Evolutionary conservation across 2,888 invertebrate genomes (phyloP).

Genomic region (Synergus gifuensis): DNA sequence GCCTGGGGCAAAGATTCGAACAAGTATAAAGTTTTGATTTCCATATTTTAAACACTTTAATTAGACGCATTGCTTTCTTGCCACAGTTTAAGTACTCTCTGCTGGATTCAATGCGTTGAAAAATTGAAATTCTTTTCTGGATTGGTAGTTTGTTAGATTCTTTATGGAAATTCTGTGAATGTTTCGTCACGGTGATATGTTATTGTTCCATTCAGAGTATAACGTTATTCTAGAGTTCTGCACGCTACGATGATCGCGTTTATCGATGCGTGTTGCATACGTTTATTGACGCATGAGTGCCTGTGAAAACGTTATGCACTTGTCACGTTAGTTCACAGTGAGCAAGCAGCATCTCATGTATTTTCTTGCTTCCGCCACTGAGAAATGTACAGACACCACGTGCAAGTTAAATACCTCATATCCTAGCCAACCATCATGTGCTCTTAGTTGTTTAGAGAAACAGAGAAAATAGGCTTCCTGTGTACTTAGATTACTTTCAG

Average conservation of each 20-base stretch:
- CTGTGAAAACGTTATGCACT: conserved; percentile 32
- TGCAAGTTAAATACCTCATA: not conserved
- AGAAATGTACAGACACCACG: not conserved
- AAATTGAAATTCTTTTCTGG: not conserved
- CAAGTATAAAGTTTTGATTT: no score
- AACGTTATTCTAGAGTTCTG: conserved; percentile 50
- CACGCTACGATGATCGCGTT: conserved; percentile 52
- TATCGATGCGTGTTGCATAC: conserved; percentile 54
- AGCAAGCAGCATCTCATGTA: not conserved
- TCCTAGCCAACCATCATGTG: not conserved
- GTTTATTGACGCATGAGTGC: conserved; percentile 51
- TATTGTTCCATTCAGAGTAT: conserved; percentile 54
- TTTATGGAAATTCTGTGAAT: not conserved
- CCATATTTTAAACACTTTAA: no score
- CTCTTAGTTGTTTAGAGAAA: not conserved
- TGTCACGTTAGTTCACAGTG: conserved; percentile 36
- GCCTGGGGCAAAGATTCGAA: no score
- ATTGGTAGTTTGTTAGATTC: not conserved
- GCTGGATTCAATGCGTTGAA: not conserved
- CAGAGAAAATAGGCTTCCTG: not conserved
- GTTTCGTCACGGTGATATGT: conserved; percentile 54
- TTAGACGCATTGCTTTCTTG: not conserved
- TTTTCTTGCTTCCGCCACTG: conserved; percentile 18
- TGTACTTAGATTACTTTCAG: not conserved
- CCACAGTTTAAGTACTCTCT: not conserved